Evolutionary conservation across 2,888 invertebrate species (phyloP), one percentile per base, ranked within the genome.

Genomic region (Artemia sinica): DNA sequence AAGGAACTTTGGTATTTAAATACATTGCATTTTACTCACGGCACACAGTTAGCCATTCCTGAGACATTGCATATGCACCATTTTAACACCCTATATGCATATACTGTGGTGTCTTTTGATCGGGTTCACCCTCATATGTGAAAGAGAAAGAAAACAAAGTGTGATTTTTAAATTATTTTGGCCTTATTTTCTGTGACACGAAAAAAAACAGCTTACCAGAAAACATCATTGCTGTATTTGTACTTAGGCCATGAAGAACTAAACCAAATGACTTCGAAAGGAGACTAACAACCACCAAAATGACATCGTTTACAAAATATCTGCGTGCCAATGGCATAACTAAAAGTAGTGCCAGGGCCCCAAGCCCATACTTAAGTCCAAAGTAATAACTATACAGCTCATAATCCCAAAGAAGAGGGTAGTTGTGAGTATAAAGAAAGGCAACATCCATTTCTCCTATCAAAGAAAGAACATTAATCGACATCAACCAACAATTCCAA

Each of bases 381-480:
- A 74, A 76, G 70, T 75, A 91, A 72, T 83, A 80, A 74, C 91
- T 91, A 75, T 83, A 89, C 12, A 81, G 80, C 0, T 81, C 78
- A 1, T 85, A 80, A 66, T 83, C 81, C 90, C 91, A 91, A 69
- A 83, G 77, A 74, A 90, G 86, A 51, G 85, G 85, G n/a, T 75
- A 74, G 51, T 83, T 79, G 68, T 84, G 83, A 0, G 88, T 85
- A 75, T 88, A 91, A 67, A 91, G 77, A 73, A 85, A 89, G 74
- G 86, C 81, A 75, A 88, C 85, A 28, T 84, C 84, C 72, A 84
- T 85, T 75, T 91, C 91, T 75, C 91, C 91, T 85, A 74, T 73
- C 9, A 74, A 73, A 12, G 73, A 73, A 67, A 74, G 72, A 74
- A 75, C 75, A 63, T 74, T 71, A 67, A 75, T 70, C 49, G 74